A percentile compares a stretch with the other conserved stretches of the same genome.
These are phyloP conservation scores for Carapus acus DNA, from an alignment of 2,797 vertebrate genomes.

Conservation along the genomic window DNA sequence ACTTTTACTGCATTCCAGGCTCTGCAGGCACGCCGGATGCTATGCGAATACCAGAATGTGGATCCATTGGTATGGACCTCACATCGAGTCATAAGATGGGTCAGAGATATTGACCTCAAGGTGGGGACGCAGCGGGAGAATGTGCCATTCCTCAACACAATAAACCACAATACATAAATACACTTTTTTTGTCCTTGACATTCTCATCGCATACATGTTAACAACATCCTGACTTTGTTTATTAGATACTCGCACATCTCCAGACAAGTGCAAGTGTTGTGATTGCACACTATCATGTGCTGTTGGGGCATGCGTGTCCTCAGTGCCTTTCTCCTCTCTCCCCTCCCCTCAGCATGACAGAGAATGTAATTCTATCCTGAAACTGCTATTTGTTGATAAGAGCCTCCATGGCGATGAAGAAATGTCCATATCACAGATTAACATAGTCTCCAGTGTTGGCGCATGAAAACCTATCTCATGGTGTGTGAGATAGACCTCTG, in stretches of 20 bases:
- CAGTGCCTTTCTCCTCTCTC: constrained; percentile 19
- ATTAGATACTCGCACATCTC: too few relatives aligned
- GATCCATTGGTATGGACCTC: constrained; percentile 84
- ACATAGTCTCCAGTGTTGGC: constrained; percentile 10
- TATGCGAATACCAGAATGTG: constrained; percentile 77
- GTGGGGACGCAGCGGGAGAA: constrained; percentile 52
- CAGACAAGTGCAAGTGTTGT: background rate
- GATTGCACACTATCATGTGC: background rate
- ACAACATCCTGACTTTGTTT: background rate
- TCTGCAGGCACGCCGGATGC: constrained; percentile 75
- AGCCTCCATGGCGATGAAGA: constrained; percentile 16
- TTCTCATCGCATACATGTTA: background rate
- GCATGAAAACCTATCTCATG: constrained; percentile 9
- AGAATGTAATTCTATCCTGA: constrained; percentile 17
- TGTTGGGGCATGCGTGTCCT: background rate
- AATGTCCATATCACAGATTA: constrained; percentile 18
- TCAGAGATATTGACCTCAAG: constrained; percentile 83
- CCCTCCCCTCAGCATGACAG: constrained; percentile 18
- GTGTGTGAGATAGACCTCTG: constrained; percentile 29
- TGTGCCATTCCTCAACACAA: background rate
- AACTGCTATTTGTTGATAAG: constrained; percentile 19
- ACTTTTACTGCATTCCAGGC: constrained; percentile 57
- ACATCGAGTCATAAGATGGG: constrained; percentile 82
- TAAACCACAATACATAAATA: background rate
- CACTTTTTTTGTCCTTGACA: background rate